phyloP scores from a whole-genome alignment of 2,888 invertebrate genomes.

The Branchipolynoe longqiensis region DNA sequence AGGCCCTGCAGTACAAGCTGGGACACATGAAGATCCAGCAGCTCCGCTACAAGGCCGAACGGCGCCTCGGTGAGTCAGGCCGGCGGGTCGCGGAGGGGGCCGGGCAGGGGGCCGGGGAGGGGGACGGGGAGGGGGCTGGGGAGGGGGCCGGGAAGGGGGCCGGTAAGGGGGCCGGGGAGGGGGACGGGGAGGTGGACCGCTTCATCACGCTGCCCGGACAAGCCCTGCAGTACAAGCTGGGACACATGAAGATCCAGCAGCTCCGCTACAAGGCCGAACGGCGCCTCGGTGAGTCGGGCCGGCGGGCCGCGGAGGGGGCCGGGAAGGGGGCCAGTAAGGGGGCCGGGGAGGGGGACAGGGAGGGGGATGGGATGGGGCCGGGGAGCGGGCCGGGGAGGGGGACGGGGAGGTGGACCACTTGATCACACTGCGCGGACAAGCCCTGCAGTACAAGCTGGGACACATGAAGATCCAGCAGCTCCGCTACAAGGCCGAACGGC shows the following conservation, averaged over 20 bases:
- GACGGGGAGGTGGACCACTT: conserved; percentile 61
- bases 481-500: conserved; percentile 45
- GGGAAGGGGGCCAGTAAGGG: too few species aligned
- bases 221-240: conserved; percentile 60
- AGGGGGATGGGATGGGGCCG: too few species aligned
- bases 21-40: conserved; percentile 59
- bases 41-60: conserved; percentile 54
- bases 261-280: conserved; percentile 54
- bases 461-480: conserved; percentile 56
- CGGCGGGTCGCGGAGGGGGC: too few species aligned
- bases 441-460: conserved; percentile 61
- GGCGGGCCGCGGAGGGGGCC: too few species aligned
- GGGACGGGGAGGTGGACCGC: conserved; percentile 58
- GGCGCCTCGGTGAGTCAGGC: conserved; percentile 40
- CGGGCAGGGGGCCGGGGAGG: too few species aligned
- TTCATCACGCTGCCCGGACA: conserved; percentile 65
- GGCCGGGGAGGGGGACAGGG: too few species aligned
- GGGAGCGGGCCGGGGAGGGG: too few species aligned
- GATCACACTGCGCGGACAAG: conserved; percentile 64
- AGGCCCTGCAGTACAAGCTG: conserved; percentile 60
- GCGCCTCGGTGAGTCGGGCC: conserved; percentile 45
- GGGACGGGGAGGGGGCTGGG: too few species aligned
- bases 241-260: conserved; percentile 56
- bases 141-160: too few species aligned
- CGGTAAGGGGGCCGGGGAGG: too few species aligned